Evolutionary conservation across 1,140 invertebrate genomes (phyloP), one percentile per base, ranked within the genome.

Genomic region (Papilio machaon): DNA sequence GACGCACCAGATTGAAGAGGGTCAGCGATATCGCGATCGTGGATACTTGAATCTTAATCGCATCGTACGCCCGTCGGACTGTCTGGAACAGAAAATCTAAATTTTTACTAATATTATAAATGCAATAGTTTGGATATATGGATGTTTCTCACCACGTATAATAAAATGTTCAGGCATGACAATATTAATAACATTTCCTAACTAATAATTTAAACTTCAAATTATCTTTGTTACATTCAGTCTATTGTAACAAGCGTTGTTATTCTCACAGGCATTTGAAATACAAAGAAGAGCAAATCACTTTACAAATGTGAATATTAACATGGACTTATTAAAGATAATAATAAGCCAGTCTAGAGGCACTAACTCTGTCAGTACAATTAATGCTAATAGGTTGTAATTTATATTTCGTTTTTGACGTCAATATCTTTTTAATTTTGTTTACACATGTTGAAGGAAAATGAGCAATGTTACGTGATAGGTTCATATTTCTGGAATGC

Each of bases 31-130:
- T 80, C 11, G 91, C 91, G 78, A 94, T 83, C 23, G 92, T 94
- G 83, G 91, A 94, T 88, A 94, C 81, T 81, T 94, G 91, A 30
- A 88, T 94, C 79, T 91, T 93, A 64, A 92, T 83, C 79, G 86
- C 87, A 74, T 91, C 85, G 73, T 88, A 87, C 80, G 85, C 82
- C 82, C 89, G 87, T 89, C 90, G 91, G 83, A 92, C 73, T 85
- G 88, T 90, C 93, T 94, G 91, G 35, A 92, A 92, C 46, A 79
- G 17, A 83, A 90, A 81, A 82, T 46, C 38, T 47, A 1, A 47
- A 47, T 47, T 10, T 47, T 7, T 47, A 47, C 46, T 47, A 47
- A 47, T 8, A 8, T 47, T 17, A 52, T 4, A 52, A 15, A 15
- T 52, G 49, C 49, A 4, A 15, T 4, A 52, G 49, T 52, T 52